These are phyloP conservation scores for Tragelaphus scriptus DNA, from an alignment of 2,113 vertebrate species.

Conservation along the genomic window DNA sequence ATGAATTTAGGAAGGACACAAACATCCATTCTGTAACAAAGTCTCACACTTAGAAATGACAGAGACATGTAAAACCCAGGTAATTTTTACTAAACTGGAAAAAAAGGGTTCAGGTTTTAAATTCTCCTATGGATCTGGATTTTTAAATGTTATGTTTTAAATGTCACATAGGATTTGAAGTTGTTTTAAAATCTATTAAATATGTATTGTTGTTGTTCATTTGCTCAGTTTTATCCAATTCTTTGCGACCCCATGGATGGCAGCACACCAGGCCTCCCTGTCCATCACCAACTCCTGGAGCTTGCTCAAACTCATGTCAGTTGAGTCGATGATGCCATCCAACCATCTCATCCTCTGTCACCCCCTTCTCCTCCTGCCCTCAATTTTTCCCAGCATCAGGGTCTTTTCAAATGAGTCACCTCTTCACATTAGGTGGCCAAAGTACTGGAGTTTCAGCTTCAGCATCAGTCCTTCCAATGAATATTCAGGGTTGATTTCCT, in stretches of 20 bases:
- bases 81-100: background rate
- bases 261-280: background rate
- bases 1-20: background rate
- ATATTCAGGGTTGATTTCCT: background rate
- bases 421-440: background rate
- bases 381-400: background rate
- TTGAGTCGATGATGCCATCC: background rate
- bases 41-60: background rate
- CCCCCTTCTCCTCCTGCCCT: background rate
- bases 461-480: background rate
- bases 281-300: background rate
- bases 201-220: background rate
- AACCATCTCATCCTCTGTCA: background rate
- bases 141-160: conserved; percentile 7
- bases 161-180: background rate
- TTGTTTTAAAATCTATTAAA: background rate
- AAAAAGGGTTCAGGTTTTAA: background rate
- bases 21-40: background rate
- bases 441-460: background rate
- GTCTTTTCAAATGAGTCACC: background rate
- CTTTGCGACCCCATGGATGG: background rate
- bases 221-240: background rate
- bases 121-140: background rate
- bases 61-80: background rate
- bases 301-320: background rate